phyloP scores from a whole-genome alignment of 2,113 vertebrate genomes.

The Oceanites oceanicus region DNA sequence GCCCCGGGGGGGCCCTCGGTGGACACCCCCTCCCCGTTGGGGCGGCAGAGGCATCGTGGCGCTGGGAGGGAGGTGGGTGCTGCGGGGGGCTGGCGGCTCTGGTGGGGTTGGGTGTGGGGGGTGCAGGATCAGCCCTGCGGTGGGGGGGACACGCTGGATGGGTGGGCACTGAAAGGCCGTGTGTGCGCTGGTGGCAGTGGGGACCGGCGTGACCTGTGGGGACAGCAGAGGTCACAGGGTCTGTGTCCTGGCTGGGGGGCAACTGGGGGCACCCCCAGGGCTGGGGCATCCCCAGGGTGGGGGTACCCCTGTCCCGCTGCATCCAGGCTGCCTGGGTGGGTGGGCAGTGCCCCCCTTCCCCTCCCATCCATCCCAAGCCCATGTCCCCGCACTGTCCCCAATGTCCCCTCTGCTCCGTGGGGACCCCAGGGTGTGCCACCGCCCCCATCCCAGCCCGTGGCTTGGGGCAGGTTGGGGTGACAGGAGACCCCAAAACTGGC shows the following conservation, averaged over 20 bases:
- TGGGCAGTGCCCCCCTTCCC: background rate
- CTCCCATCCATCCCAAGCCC: background rate
- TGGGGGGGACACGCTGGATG: background rate
- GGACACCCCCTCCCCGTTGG: background rate
- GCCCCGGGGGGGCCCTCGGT: background rate
- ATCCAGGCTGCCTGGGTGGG: background rate
- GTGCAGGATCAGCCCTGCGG: background rate
- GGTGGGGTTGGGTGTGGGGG: background rate
- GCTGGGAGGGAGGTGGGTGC: background rate
- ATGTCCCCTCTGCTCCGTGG: background rate
- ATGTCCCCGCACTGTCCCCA: background rate
- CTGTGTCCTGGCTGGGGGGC: fast-evolving
- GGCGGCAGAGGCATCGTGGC: background rate
- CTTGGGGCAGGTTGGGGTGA: background rate
- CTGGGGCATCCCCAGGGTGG: background rate
- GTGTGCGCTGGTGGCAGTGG: background rate
- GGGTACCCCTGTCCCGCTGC: fast-evolving
- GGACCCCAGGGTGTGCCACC: fast-evolving
- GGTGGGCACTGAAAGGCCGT: background rate
- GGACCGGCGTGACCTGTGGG: background rate
- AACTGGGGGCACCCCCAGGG: background rate
- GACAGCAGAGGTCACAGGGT: background rate
- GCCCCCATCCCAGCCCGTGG: fast-evolving
- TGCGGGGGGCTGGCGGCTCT: background rate
- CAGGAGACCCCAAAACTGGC: background rate